Evolutionary conservation across 2,888 invertebrate species (phyloP).

Genomic region (Brachycybe producta): DNA sequence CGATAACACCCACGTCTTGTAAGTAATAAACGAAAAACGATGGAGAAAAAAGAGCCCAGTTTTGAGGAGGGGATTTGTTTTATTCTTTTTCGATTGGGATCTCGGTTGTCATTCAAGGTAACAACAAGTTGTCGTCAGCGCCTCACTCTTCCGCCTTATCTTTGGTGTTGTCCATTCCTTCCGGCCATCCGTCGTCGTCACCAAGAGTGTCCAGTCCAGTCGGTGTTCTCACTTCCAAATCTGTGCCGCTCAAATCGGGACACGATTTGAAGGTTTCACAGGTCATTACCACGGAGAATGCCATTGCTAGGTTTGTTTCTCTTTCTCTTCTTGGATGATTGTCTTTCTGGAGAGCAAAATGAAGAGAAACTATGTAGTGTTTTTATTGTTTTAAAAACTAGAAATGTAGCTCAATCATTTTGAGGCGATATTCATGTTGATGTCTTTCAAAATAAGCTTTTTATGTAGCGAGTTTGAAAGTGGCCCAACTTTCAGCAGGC

Average conservation of each 20-base stretch:
- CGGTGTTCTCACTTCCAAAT: slow-evolving; percentile 16
- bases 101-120: too few relatives aligned
- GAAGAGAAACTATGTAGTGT: too few relatives aligned
- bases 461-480: too few relatives aligned
- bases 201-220: slow-evolving; percentile 15
- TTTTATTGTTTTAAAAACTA: too few relatives aligned
- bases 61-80: not conserved
- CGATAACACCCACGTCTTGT: slow-evolving; percentile 9
- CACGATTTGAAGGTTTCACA: slow-evolving; percentile 16
- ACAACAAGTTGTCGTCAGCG: too few relatives aligned
- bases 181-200: slow-evolving; percentile 14
- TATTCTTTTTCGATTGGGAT: not conserved
- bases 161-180: slow-evolving; percentile 14
- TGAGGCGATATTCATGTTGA: too few relatives aligned
- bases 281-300: slow-evolving; percentile 1
- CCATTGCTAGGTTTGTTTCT: not conserved
- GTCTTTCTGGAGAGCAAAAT: too few relatives aligned
- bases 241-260: slow-evolving; percentile 14
- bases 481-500: too few relatives aligned
- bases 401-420: too few relatives aligned
- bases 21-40: slow-evolving; percentile 1
- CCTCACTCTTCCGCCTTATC: slow-evolving; percentile 12
- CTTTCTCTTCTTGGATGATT: not conserved
- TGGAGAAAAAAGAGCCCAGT: not conserved
- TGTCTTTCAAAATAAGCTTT: too few relatives aligned